Evolutionary conservation across 2,797 vertebrate genomes (phyloP), one percentile per base, ranked within the genome.

Genomic region (Taenioides sp.): DNA sequence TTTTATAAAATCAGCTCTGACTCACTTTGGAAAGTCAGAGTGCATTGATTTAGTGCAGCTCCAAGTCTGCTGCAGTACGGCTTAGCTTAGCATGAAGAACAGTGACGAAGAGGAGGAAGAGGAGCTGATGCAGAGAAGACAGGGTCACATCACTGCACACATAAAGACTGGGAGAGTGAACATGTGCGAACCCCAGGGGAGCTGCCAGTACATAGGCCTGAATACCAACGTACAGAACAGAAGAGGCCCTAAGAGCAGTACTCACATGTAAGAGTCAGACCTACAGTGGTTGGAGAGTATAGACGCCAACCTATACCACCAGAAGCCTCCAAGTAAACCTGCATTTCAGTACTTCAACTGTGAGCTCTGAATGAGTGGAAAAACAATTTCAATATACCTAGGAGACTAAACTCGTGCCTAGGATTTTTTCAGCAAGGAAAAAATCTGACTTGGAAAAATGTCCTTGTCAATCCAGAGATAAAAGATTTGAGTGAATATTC

Each of bases 191-290:
- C 69, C 87, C 77, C 80, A 3, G 60, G 72, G 76, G 87, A 85
- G 71, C 64, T 23, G 72, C 68, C 61, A 85, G 81, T 71, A 77
- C 60, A 74, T 75, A 73, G 73, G 67, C 76, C 58, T 81, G 83
- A 86, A 87, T 85, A 84, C 81, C 72, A 85, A 83, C 71, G 67
- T 73, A 67, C 49, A 63, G 73, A 76, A 59, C 57, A 59, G 57
- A 59, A 43, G n/a, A 50, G 60, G 67, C 34, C 72, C 74, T 73
- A 62, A 18, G 75, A 83, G 83, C 80, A 67, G 70, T 65, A 80
- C 71, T 75, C 69, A 80, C 80, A 81, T 78, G 77, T 84, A 75
- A 59, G 58, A 83, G 70, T 3, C 75, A 40, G 65, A 34, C 43
- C 31, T 28, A 5, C 70, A 77, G 77, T 72, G 77, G 81, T 71